Evolutionary conservation across 2,797 vertebrate genomes (phyloP), one percentile per base, ranked within the genome.

Genomic region (Choloepus didactylus): DNA sequence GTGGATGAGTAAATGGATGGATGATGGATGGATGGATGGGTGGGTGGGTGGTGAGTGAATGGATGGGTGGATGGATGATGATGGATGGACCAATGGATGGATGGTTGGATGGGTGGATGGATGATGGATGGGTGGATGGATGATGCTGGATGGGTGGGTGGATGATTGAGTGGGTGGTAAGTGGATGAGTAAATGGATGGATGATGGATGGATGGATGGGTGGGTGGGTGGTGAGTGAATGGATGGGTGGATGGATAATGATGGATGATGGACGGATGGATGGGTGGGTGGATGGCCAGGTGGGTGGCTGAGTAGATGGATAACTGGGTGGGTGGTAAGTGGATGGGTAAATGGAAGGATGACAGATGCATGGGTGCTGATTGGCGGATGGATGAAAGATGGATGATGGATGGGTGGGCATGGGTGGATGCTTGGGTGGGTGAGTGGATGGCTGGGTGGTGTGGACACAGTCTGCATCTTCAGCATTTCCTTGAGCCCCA

Each of bases 71-170:
- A 51, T 9, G 35, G 38, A 54, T 75, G 38, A 49, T 60, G 27
- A 44, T 44, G 41, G 41, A 51, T 44, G 41, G 41, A 44, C 41
- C 41, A 44, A 44, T 44, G 41, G 49, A 14, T 49, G 49, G 49
- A 9, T 49, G 49, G 49, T 49, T 49, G 49, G 49, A 14, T 49
- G 49, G 29, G 38, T 46, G 23, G 2, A 14, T 16, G 35, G 35
- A 15, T 16, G 25, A 6, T 2, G 0, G 44, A 4, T 49, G 0
- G 15, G 2, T 77, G 44, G 31, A 3, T 14, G 31, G 41, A 4
- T 16, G 27, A 49, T 49, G 49, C 23, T 51, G 19, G 14, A 5
- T 4, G 0, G 46, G 12, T 49, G 49, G 12, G 12, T 49, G n/a
- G 27, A 15, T 60, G 69, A 6, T 0, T 14, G 0, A 6, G 14